Evolutionary conservation across 2,888 invertebrate genomes (phyloP).

Genomic region (Tinea semifulvella): DNA sequence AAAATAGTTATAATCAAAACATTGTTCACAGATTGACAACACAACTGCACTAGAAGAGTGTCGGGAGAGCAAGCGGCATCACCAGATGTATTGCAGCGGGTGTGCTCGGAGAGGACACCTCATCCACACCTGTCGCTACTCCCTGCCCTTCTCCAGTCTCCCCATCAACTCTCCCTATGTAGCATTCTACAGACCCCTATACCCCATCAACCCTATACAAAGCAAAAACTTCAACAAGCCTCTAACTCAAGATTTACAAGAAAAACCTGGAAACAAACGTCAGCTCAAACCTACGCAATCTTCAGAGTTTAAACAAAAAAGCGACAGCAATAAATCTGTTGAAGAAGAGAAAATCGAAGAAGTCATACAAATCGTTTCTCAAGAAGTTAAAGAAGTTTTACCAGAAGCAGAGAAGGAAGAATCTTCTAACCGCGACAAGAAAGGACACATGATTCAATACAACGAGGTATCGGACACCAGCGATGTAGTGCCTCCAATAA

Average conservation of each 20-base stretch:
- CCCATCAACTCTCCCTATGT: constrained; percentile 51
- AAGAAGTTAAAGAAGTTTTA: too few species aligned
- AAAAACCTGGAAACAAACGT: too few species aligned
- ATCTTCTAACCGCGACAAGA: constrained; percentile 35
- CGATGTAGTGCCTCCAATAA: constrained; percentile 45
- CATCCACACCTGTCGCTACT: constrained; percentile 42
- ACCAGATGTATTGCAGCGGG: constrained; percentile 61
- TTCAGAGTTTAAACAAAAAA: too few species aligned
- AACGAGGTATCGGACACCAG: constrained; percentile 57
- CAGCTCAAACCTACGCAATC: too few species aligned
- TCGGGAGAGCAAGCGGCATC: constrained; percentile 33
- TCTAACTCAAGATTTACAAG: too few species aligned
- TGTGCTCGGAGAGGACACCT: constrained; percentile 66
- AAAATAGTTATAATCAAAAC: too few species aligned
- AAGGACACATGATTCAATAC: constrained; percentile 52
- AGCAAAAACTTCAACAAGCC: constrained; percentile 12
- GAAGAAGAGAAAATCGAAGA: too few species aligned
- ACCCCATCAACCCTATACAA: constrained; percentile 15
- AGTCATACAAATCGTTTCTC: too few species aligned
- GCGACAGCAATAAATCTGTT: too few species aligned
- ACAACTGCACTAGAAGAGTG: constrained; percentile 41
- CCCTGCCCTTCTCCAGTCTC: constrained; percentile 46
- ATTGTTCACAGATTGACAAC: constrained; percentile 46
- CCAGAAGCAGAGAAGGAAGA: not conserved
- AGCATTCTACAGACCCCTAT: constrained; percentile 36